phyloP scores from a whole-genome alignment of 2,797 vertebrate genomes.

The Arctocebus calabarensis region DNA sequence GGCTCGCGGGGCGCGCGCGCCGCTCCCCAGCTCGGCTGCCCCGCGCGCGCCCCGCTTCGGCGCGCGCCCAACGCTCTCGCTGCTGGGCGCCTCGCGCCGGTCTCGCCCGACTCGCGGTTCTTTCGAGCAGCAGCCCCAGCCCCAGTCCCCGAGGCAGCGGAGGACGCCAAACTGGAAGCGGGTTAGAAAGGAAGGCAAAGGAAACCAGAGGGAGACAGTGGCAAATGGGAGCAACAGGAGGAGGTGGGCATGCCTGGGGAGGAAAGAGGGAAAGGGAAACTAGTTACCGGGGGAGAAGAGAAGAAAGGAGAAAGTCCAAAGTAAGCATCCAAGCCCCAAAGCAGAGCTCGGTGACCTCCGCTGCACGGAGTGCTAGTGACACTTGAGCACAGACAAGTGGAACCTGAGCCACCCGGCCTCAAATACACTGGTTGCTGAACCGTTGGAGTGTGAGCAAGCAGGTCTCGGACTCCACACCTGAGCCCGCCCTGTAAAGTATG shows the following conservation, averaged over 20 bases:
- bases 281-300: not conserved
- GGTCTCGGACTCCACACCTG: conserved; percentile 71
- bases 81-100: not conserved
- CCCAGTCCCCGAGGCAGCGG: not conserved
- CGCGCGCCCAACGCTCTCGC: conserved; percentile 5
- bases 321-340: conserved; percentile 67
- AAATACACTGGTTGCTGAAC: conserved; percentile 58
- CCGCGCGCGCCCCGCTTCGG: not conserved
- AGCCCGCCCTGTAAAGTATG: conserved; percentile 22
- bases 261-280: not conserved
- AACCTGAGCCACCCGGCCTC: conserved; percentile 73
- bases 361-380: conserved; percentile 53
- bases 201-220: conserved; percentile 65
- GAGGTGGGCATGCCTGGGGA: conserved; percentile 61
- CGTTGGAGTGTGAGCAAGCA: conserved; percentile 59
- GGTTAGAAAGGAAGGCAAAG: not conserved
- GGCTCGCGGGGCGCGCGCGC: conserved; percentile 61
- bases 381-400: conserved; percentile 67
- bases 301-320: conserved; percentile 26
- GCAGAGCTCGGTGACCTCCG: conserved; percentile 23
- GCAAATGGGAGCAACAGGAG: conserved; percentile 63
- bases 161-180: conserved; percentile 44
- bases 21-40: not conserved
- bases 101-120: not conserved
- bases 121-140: not conserved